Evolutionary conservation across 1,140 invertebrate species (phyloP).

Genomic region (Heterodera schachtii): DNA sequence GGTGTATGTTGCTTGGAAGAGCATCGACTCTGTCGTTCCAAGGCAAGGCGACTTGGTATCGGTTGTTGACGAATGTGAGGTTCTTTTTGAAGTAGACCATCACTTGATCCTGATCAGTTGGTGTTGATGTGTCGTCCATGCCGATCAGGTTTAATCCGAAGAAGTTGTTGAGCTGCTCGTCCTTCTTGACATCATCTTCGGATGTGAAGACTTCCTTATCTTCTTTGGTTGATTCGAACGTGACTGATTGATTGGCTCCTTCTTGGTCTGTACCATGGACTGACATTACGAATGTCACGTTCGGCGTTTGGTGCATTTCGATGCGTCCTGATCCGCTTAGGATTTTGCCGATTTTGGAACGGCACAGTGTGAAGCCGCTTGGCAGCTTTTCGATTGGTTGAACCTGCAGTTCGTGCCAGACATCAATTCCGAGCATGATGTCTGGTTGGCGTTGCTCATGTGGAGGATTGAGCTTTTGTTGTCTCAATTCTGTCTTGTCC

Average conservation of each 20-base stretch:
- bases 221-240: too few species aligned
- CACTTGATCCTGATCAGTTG: background rate
- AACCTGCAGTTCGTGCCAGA: constrained; percentile 15
- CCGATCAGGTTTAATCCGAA: background rate
- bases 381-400: background rate
- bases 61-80: background rate
- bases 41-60: background rate
- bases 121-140: background rate
- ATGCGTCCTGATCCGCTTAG: constrained; percentile 6
- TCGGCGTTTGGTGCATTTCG: background rate
- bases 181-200: background rate
- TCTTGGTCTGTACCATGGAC: background rate
- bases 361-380: background rate
- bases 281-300: background rate
- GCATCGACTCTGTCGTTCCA: background rate
- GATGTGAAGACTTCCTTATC: too few species aligned
- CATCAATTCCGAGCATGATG: background rate
- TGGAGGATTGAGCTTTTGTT: background rate
- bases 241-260: too few species aligned
- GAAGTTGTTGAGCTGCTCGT: background rate
- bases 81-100: constrained; percentile 10
- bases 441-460: background rate
- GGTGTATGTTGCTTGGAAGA: background rate
- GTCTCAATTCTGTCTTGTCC: background rate
- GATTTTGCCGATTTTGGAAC: background rate